Percentiles rank a stretch among this genome's conserved stretches.
phyloP scores from a whole-genome alignment of 2,797 vertebrate genomes.

The Xiphorhynchus erythropygius region DNA sequence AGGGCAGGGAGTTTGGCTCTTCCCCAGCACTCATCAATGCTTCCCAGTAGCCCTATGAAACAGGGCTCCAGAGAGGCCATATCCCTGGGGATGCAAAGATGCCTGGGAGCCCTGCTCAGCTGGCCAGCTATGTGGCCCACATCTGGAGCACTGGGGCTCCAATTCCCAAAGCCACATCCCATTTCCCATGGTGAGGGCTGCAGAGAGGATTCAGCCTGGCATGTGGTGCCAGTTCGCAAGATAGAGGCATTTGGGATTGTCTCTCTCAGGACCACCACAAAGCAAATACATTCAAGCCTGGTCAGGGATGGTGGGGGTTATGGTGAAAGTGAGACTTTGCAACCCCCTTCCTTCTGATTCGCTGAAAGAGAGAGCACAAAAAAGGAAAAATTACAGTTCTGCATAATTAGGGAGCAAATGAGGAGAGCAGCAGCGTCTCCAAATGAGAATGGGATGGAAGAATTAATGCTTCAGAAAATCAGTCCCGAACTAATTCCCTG shows the following conservation, averaged over 20 bases:
- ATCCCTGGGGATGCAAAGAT: not conserved
- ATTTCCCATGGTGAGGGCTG: accelerated
- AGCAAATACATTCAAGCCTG: not conserved
- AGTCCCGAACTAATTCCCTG: not conserved
- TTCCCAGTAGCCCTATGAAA: not conserved
- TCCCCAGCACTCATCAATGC: not conserved
- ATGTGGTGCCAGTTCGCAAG: accelerated
- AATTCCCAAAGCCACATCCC: not conserved
- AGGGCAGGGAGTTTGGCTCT: not conserved
- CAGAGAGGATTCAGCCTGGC: not conserved
- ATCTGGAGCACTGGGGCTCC: not conserved
- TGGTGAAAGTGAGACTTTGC: not conserved
- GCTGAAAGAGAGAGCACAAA: not conserved
- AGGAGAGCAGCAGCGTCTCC: constrained; percentile 2
- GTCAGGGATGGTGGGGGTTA: not conserved
- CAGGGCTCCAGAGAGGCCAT: too few species aligned
- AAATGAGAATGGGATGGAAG: not conserved
- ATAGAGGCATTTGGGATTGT: accelerated
- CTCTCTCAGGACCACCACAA: not conserved
- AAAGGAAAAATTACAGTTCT: not conserved
- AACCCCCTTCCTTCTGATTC: not conserved
- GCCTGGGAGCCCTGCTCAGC: not conserved
- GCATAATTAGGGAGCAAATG: not conserved
- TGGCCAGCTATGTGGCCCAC: not conserved
- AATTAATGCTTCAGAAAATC: not conserved